A percentile compares a stretch with the other conserved stretches of the same genome.
phyloP scores from a whole-genome alignment of 2,888 invertebrate species.

The Choreutis nemorana region DNA sequence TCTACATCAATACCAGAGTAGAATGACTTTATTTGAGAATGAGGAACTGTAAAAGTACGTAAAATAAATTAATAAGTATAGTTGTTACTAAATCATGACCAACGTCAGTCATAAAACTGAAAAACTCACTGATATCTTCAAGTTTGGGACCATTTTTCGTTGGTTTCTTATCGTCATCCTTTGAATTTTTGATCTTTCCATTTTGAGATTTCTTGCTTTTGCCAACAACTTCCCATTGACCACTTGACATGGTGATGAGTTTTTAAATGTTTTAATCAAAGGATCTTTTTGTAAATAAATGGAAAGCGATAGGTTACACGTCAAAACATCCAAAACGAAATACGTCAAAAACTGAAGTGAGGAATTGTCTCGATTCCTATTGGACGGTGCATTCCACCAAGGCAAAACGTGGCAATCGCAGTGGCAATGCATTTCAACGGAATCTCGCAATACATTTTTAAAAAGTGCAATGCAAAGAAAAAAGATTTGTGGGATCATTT shows the following conservation, averaged over 20 bases:
- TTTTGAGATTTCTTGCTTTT: constrained; percentile 70
- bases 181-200: constrained; percentile 48
- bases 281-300: constrained; percentile 43
- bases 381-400: constrained; percentile 49
- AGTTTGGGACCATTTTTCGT: constrained; percentile 73
- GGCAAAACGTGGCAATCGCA: constrained; percentile 50
- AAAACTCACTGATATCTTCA: constrained; percentile 77
- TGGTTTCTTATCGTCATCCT: constrained; percentile 70
- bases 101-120: constrained; percentile 9
- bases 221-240: constrained; percentile 77
- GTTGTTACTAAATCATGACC: constrained; percentile 5
- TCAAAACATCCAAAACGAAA: constrained; percentile 34
- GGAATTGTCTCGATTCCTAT: constrained; percentile 23
- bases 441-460: not conserved
- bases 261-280: not conserved
- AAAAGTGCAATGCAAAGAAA: too few species aligned
- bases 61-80: constrained; percentile 7
- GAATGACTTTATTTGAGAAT: constrained; percentile 73
- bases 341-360: constrained; percentile 17
- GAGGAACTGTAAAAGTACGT: constrained; percentile 62
- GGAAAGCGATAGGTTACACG: constrained; percentile 52
- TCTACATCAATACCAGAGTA: constrained; percentile 70
- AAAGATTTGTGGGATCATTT: too few species aligned
- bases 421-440: constrained; percentile 14
- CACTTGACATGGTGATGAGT: constrained; percentile 44